Evolutionary conservation across 2,113 vertebrate species (phyloP).

Genomic region (Amphiprion percula): DNA sequence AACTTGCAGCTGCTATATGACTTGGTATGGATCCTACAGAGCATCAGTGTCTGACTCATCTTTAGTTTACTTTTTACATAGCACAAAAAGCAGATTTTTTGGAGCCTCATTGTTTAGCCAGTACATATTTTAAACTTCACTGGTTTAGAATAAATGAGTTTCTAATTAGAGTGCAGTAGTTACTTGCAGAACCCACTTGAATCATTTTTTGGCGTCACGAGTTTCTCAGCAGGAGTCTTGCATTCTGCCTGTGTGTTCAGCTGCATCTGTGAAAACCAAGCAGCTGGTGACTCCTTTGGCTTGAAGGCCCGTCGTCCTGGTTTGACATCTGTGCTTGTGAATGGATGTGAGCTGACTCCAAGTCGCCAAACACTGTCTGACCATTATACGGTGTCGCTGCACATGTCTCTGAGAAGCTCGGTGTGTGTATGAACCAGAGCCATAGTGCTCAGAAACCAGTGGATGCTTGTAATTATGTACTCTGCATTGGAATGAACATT

Average conservation of each 20-base stretch:
- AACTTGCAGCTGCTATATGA: background rate
- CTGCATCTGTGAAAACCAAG: conserved; percentile 19
- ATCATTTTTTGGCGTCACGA: conserved; percentile 17
- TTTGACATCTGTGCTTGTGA: conserved; percentile 9
- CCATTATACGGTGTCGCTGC: background rate
- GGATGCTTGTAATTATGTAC: conserved; percentile 34
- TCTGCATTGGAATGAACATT: conserved; percentile 18
- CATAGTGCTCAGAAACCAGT: conserved; percentile 21
- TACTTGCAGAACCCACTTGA: conserved; percentile 2
- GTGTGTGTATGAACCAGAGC: conserved; percentile 19
- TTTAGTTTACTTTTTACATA: background rate
- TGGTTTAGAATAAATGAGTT: background rate
- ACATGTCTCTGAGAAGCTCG: background rate
- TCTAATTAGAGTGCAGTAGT: conserved; percentile 1
- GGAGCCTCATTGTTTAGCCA: background rate
- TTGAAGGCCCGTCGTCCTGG: background rate
- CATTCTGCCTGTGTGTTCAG: background rate
- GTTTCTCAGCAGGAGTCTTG: conserved; percentile 3
- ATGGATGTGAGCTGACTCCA: background rate
- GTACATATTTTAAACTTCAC: background rate
- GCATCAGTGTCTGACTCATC: background rate
- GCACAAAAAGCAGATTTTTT: background rate
- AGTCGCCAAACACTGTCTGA: background rate
- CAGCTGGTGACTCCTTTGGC: background rate
- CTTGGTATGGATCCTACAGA: background rate